phyloP scores from a whole-genome alignment of 2,797 vertebrate genomes.

The Paedocypris micromegethes region DNA sequence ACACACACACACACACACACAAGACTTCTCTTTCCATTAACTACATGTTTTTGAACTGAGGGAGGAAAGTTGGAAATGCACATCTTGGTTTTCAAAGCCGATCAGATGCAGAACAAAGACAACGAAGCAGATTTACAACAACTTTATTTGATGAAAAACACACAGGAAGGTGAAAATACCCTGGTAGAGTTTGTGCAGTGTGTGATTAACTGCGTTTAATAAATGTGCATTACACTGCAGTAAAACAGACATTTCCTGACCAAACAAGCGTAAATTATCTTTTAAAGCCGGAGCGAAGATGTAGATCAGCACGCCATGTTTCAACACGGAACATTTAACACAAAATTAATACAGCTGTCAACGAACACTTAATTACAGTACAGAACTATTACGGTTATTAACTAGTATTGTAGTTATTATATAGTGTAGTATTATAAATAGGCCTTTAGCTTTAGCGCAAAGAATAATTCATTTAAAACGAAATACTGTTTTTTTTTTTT shows the following conservation, averaged over 20 bases:
- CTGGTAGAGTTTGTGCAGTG: conserved; percentile 10
- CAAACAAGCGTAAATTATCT: conserved; percentile 12
- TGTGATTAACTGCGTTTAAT: conserved; percentile 6
- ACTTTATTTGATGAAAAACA: conserved; percentile 9
- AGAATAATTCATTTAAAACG: too few species aligned
- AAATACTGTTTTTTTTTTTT: too few species aligned
- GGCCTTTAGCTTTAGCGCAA: too few species aligned
- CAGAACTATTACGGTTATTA: too few species aligned
- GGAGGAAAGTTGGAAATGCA: not conserved
- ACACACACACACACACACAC: too few species aligned
- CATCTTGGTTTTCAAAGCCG: not conserved
- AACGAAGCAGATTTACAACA: not conserved
- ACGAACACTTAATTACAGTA: conserved; percentile 10
- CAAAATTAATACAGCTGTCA: conserved; percentile 9
- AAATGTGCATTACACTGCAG: conserved; percentile 12
- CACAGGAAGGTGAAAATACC: conserved; percentile 2
- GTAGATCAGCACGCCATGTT: conserved; percentile 10
- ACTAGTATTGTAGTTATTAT: too few species aligned
- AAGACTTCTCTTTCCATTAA: too few species aligned
- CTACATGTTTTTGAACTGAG: too few species aligned
- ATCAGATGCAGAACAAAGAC: not conserved
- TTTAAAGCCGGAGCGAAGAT: conserved; percentile 15
- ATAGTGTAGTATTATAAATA: too few species aligned
- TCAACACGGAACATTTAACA: not conserved
- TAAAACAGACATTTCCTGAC: conserved; percentile 2